Percentiles rank a stretch among this genome's conserved stretches.
phyloP scores from a whole-genome alignment of 2,888 invertebrate genomes.

The Pristionchus exspectatus region DNA sequence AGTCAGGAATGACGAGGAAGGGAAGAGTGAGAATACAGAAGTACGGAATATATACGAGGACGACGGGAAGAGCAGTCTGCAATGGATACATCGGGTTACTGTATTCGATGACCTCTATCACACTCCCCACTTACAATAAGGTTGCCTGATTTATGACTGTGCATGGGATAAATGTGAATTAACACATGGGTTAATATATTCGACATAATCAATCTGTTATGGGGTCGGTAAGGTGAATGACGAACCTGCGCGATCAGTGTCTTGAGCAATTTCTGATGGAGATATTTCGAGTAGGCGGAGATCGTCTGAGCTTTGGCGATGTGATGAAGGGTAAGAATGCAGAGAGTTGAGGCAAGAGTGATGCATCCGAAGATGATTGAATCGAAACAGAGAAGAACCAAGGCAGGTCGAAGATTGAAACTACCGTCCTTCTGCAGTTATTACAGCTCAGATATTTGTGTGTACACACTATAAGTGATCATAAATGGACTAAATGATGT shows the following conservation, averaged over 20 bases:
- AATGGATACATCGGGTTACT: neutral
- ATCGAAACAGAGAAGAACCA: constrained; percentile 20
- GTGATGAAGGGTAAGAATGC: constrained; percentile 12
- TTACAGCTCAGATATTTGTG: neutral
- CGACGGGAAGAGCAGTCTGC: constrained; percentile 23
- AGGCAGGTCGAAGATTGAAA: constrained; percentile 14
- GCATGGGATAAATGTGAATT: neutral
- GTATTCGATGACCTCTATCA: neutral
- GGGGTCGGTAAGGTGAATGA: neutral
- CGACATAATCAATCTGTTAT: neutral
- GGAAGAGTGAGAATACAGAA: constrained; percentile 30
- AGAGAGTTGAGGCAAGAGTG: constrained; percentile 20
- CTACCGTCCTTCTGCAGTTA: neutral
- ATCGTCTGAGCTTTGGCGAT: neutral
- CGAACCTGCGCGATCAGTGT: neutral
- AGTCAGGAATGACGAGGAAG: neutral
- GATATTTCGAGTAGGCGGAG: constrained; percentile 22
- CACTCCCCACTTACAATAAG: neutral
- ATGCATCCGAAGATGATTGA: constrained; percentile 27
- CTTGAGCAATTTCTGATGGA: constrained; percentile 5
- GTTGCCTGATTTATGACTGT: neutral
- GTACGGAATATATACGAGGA: constrained; percentile 42
- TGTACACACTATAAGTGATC: neutral
- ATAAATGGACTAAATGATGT: neutral
- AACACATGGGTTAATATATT: neutral